Percentiles rank a stretch among this genome's conserved stretches.
phyloP scores from a whole-genome alignment of 2,113 vertebrate genomes.

The Neolamprologus caudopunctatus region DNA sequence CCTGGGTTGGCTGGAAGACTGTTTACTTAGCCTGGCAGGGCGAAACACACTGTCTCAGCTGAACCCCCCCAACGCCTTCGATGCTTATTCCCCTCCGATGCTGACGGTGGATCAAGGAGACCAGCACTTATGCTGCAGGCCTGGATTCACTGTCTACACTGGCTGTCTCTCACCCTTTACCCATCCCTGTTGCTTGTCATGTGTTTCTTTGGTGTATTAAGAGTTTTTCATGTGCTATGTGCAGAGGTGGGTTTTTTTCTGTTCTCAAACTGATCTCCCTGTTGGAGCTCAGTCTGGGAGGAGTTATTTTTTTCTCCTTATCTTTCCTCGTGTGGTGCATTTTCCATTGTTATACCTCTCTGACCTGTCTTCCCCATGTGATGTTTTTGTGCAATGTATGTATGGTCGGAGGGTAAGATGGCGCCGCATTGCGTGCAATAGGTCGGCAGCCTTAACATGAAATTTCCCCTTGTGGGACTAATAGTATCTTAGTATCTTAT shows the following conservation, averaged over 20 bases:
- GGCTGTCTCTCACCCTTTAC: background rate
- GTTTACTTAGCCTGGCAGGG: background rate
- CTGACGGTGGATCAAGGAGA: no score
- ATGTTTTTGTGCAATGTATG: background rate
- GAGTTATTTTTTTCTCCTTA: no score
- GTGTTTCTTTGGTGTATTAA: no score
- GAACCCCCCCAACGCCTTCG: background rate
- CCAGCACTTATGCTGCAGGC: no score
- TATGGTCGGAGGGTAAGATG: background rate
- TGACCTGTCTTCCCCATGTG: background rate
- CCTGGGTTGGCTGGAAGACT: background rate
- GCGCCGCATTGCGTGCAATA: background rate
- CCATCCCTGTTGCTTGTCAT: background rate
- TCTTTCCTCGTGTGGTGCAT: no score
- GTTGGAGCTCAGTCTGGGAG: no score
- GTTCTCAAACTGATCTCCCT: no score
- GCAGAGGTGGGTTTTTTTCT: no score
- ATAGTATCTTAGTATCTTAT: background rate
- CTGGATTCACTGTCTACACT: no score
- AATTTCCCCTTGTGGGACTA: background rate
- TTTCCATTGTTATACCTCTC: background rate
- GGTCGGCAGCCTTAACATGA: background rate
- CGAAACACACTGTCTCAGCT: background rate
- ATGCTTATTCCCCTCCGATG: no score
- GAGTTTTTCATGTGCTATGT: no score